phyloP scores from a whole-genome alignment of 30 jellyfish, hydroid and myxozoan genomes.

The Aurelia aurita region DNA sequence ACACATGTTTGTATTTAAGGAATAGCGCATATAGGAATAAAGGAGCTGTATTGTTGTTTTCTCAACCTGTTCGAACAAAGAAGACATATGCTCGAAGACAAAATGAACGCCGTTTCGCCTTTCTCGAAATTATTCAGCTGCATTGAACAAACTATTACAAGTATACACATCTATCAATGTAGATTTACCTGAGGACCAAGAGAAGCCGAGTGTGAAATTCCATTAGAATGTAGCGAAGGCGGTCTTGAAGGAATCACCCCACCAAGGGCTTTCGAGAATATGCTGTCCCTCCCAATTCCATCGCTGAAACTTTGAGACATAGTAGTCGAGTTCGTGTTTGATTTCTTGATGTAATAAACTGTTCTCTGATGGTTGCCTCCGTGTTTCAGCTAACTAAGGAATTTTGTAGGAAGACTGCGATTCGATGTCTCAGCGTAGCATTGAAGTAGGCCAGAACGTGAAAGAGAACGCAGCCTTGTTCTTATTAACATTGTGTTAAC shows the following conservation, averaged over 20 bases:
- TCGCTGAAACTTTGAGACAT: slow-evolving; percentile 85
- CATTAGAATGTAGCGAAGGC: slow-evolving; percentile 87
- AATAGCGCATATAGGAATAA: slow-evolving; percentile 56
- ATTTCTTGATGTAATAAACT: neutral
- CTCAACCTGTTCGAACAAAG: slow-evolving; percentile 75
- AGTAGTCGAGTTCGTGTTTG: slow-evolving; percentile 11
- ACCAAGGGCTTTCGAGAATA: slow-evolving; percentile 73
- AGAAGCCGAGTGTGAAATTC: slow-evolving; percentile 78
- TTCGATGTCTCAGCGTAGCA: slow-evolving; percentile 48
- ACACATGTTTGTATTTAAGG: slow-evolving; percentile 55
- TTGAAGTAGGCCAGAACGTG: slow-evolving; percentile 77
- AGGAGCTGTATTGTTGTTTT: slow-evolving; percentile 62
- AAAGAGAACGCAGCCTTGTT: slow-evolving; percentile 71
- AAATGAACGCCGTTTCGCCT: slow-evolving; percentile 48
- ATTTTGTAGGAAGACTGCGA: slow-evolving; percentile 3
- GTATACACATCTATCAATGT: neutral
- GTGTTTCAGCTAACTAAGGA: neutral
- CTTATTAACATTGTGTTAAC: slow-evolving; percentile 86
- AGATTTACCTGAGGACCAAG: slow-evolving; percentile 86
- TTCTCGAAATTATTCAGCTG: slow-evolving; percentile 72
- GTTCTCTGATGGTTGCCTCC: neutral
- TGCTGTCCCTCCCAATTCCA: slow-evolving; percentile 87
- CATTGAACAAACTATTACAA: slow-evolving; percentile 23
- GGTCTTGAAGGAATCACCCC: slow-evolving; percentile 81
- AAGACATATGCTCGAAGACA: slow-evolving; percentile 78